Conservation (phyloP, 2,113 vertebrate species). For the Oreotragus oreotragus region DNA sequence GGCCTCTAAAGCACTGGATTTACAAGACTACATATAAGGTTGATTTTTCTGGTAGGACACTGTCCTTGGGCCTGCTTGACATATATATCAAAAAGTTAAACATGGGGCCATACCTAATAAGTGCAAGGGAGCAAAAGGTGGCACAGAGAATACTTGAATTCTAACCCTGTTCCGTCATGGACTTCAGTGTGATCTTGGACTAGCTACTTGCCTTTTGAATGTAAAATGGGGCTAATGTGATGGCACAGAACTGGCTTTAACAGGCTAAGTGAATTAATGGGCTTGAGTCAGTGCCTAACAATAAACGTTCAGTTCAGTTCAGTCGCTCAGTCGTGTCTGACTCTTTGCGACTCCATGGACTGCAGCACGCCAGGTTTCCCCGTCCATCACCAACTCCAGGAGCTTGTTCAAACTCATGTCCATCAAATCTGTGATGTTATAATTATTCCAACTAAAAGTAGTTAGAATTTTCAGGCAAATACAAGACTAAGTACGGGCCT, state of each 20-base stretch:
- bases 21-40: background rate
- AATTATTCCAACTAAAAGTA: slow-evolving; percentile 21
- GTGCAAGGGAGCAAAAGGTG: background rate
- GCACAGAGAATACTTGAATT: background rate
- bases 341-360: background rate
- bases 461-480: background rate
- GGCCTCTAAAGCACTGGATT: background rate
- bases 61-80: background rate
- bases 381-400: background rate
- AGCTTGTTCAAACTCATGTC: background rate
- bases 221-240: background rate
- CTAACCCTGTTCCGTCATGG: background rate
- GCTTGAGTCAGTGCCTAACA: background rate
- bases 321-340: background rate
- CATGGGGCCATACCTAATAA: background rate
- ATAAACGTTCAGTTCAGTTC: background rate
- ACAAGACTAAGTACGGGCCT: background rate
- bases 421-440: background rate
- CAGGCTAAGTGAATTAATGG: background rate
- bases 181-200: background rate
- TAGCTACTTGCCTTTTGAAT: background rate
- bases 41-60: background rate
- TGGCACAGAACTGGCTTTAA: background rate
- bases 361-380: background rate
- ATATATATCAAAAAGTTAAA: background rate